Base-by-base conservation (phyloP, 2,888 invertebrate species). In the Scaptomyza caliginosa region DNA sequence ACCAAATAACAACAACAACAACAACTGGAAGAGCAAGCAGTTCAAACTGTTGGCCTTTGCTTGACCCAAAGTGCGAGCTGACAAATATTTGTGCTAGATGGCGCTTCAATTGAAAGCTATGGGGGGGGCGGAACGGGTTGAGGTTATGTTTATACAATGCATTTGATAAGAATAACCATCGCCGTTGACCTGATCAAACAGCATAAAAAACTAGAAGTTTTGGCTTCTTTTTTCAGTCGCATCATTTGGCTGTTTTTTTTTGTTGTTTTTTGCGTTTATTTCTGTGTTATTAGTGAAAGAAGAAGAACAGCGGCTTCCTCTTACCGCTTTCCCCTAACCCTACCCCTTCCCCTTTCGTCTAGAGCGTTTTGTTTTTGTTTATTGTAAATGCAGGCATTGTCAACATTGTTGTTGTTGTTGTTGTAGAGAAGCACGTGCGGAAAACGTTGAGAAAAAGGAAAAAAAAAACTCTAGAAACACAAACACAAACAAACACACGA, bases 331-430 rank as follows among this genome's bases (percentile, higher is more conserved):
- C 26, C 39, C 30, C 26, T 21, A n/a, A n/a, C n/a, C n/a, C 8
- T 49, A 16, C 2, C 13, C 21, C n/a, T 16, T 8, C 7, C 23
- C 11, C n/a, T 17, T 7, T 28, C 11, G 16, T 11, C 16, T n/a
- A n/a, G n/a, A n/a, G 85, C 85, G 78, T 77, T 81, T 81, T 74
- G 68, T 74, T 77, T 34, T 84, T 84, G 78, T 84, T 79, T 79
- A 80, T 80, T 80, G 79, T 80, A 80, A 80, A 77, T 84, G 85
- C 82, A 59, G 71, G 51, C 79, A 59, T 74, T 81, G 79, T 79
- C 82, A 64, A 63, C 77, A 54, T 59, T 65, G 48, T 56, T 63
- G 40, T 64, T 56, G 48, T 45, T 59, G 60, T 11, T 56, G 48
- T 24, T 63, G 71, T 56, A 13, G 71, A 59, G 64, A 70, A 67